A percentile compares a stretch with the other conserved stretches of the same genome.
phyloP scores from a whole-genome alignment of 2,797 vertebrate genomes.

The Sebastiscus albofasciatus region DNA sequence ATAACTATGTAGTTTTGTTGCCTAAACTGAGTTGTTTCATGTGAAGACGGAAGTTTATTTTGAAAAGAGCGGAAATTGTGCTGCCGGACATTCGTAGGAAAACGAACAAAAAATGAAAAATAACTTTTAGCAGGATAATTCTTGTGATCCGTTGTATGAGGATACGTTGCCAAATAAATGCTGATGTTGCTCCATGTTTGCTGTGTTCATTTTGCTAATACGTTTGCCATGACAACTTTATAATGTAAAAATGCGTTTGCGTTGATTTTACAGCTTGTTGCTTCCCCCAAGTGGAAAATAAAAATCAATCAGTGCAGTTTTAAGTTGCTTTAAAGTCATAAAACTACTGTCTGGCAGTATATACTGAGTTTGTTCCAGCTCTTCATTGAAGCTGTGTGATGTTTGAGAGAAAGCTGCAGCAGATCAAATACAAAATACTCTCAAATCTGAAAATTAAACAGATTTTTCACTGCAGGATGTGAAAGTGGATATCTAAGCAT shows the following conservation, averaged over 20 bases:
- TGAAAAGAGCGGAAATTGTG: no score
- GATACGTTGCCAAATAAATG: background rate
- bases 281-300: background rate
- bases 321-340: background rate
- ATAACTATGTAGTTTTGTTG: no score
- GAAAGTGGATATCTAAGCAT: background rate
- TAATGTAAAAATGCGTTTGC: background rate
- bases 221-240: background rate
- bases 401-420: background rate
- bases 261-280: background rate
- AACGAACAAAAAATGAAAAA: no score
- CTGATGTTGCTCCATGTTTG: background rate
- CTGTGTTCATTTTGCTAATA: background rate
- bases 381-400: background rate
- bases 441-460: constrained; percentile 20
- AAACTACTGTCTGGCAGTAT: background rate
- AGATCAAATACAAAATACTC: constrained; percentile 1
- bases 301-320: background rate
- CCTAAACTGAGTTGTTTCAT: no score
- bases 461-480: background rate
- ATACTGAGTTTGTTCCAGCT: background rate
- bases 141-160: no score
- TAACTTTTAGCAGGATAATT: no score
- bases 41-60: no score
- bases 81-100: no score